Base-by-base conservation (phyloP, 2,113 vertebrate species). In the Calyptommatus sinebrachiatus region DNA sequence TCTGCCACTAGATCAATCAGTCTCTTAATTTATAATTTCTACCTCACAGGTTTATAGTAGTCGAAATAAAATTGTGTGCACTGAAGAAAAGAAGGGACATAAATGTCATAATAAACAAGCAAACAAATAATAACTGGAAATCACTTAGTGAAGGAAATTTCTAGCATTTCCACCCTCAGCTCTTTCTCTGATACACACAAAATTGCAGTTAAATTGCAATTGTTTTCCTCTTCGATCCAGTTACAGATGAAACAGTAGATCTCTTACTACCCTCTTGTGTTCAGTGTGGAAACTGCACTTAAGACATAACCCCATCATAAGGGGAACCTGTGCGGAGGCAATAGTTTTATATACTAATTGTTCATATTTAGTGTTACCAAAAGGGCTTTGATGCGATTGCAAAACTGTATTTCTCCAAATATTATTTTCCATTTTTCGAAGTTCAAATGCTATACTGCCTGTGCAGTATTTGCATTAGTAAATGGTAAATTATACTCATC, bases 241-340 rank as follows among this genome's bases (percentile, higher is more conserved):
- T 78, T 24, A 61, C 41, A 80, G 24, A 71, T 67, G 31, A 18
- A 28, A 31, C 48, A 87, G 14, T 77, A 87, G 60, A 86, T 6
- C 71, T 29, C 26, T 78, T 90, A 48, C 60, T 80, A 70, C 89
- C 92, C 87, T 86, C 90, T 88, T 82, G 84, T 90, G 90, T 90
- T 89, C 74, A 62, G 65, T 61, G 3, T 77, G 71, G 83, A 89
- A 87, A 87, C 61, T 92, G 67, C 89, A 88, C 1, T 60, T 75
- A 69, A 50, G 28, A 83, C n/a, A 62, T n/a, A 28, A 66, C 78
- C 28, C 29, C 8, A 1, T 45, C 75, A 31, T 67, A 31, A 14
- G 8, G 29, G 24, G 48, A 78, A 46, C 10, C 46, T 18, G 1
- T 0, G 61, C 81, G 70, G 20, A 28, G 8, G 29, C 12, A 29